phyloP scores from a whole-genome alignment of 2,888 invertebrate species.

The Beris morrisii region DNA sequence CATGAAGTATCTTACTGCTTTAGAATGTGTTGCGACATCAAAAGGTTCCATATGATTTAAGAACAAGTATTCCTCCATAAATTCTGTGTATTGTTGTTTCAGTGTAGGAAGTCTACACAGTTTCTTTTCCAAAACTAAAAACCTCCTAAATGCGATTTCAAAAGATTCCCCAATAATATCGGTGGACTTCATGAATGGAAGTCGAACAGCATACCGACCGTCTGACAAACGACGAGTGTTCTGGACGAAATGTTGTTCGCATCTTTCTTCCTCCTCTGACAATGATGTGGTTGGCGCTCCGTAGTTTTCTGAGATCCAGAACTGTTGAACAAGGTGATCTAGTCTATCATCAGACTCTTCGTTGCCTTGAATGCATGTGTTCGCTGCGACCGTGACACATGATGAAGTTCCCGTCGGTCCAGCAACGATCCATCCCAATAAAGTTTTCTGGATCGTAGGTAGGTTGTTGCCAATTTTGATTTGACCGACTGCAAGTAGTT shows the following conservation, averaged over 20 bases:
- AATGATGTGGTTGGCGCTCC: neutral
- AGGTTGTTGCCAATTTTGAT: constrained; percentile 14
- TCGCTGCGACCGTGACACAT: no score
- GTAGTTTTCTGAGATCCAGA: neutral
- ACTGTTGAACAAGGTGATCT: neutral
- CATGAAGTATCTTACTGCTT: constrained; percentile 2
- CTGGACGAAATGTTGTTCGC: neutral
- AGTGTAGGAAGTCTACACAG: neutral
- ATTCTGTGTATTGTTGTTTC: neutral
- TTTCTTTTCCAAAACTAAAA: neutral
- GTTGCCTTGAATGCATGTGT: neutral
- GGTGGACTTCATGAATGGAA: neutral
- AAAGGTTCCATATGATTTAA: neutral
- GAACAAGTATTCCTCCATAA: neutral
- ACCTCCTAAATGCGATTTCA: neutral
- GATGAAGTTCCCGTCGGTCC: neutral
- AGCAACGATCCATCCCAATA: constrained; percentile 17
- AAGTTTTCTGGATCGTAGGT: constrained; percentile 21
- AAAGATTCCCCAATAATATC: neutral
- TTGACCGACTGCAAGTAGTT: constrained; percentile 16
- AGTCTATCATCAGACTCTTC: neutral
- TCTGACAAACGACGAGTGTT: neutral
- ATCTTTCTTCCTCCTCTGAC: neutral
- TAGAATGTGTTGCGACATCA: neutral
- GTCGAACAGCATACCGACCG: constrained; percentile 1